Evolutionary conservation across 2,888 invertebrate species (phyloP).

Genomic region (Branchellion lobata): DNA sequence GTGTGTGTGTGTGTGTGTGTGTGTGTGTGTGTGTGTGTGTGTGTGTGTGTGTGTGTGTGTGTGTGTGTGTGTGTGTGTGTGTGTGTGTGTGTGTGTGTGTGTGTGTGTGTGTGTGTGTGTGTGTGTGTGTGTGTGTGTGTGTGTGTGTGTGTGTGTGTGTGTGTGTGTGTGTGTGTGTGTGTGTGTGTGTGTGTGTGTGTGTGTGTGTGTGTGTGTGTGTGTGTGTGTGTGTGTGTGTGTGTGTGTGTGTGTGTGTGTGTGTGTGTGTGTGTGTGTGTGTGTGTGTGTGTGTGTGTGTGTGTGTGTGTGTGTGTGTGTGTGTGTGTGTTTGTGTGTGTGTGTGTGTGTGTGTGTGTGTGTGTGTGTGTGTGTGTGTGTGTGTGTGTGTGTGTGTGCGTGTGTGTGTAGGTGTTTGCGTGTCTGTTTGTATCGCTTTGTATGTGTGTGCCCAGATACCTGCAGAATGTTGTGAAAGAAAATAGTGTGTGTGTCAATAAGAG

Average conservation of each 20-base stretch:
- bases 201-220: neutral
- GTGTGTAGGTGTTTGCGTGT: constrained; percentile 20
- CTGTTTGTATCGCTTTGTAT: constrained; percentile 18
- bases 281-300: neutral
- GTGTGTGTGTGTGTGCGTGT: constrained; percentile 24
- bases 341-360: neutral
- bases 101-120: constrained; percentile 15
- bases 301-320: neutral
- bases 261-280: constrained; percentile 1
- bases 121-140: neutral
- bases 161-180: neutral
- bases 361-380: neutral
- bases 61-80: constrained; percentile 15
- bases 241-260: constrained; percentile 25
- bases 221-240: constrained; percentile 28
- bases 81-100: constrained; percentile 27
- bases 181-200: neutral
- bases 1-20: neutral
- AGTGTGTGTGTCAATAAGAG: neutral
- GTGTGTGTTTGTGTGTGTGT: constrained; percentile 5
- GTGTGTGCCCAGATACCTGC: neutral
- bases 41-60: neutral
- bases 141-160: neutral
- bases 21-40: constrained; percentile 2
- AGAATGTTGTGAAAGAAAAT: neutral